Evolutionary conservation across 2,113 vertebrate genomes (phyloP), one percentile per base, ranked within the genome.

Genomic region (Vulpes vulpes): DNA sequence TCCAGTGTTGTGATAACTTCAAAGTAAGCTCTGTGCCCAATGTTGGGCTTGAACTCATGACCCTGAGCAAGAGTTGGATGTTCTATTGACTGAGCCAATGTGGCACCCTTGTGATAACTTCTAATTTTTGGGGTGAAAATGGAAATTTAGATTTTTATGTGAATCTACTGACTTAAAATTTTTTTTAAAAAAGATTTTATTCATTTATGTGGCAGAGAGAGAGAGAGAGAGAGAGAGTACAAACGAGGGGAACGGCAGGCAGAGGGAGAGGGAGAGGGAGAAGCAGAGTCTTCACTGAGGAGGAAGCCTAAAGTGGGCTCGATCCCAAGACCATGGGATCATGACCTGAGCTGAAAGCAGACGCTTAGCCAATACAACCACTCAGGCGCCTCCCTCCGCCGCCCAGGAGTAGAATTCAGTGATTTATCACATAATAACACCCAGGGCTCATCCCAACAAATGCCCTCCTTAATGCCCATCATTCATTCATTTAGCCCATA

Each of bases 91-190:
- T 51, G 43, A 49, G 23, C 14, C 43, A 30, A 76, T 43, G 8
- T 76, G 43, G 25, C 25, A 76, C 12, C 25, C 74, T 76, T 92
- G 43, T 59, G 23, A 87, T 90, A 85, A 65, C 55, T 88, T 97
- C 51, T 73, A 67, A n/a, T 67, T 95, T 85, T 92, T 97, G 30
- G 82, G 65, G 17, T 78, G 32, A 78, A 96, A 9, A 64, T 59
- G 3, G 23, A 90, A 93, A 43, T 84, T n/a, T 84, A 65, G 30
- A 88, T 32, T 89, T 84, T 86, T 87, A 73, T 80, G 12, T 32
- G 55, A 79, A 69, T 1, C 89, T 79, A 80, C 32, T 10, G 89
- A 35, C 17, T 67, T 65, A 65, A 43, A 23, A 43, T 69, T 69
- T 43, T 43, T 43, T 43, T 43, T 6, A 43, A 43, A 43, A 43